Conservation (phyloP, 2,113 vertebrate species). For the Gyps fulvus region DNA sequence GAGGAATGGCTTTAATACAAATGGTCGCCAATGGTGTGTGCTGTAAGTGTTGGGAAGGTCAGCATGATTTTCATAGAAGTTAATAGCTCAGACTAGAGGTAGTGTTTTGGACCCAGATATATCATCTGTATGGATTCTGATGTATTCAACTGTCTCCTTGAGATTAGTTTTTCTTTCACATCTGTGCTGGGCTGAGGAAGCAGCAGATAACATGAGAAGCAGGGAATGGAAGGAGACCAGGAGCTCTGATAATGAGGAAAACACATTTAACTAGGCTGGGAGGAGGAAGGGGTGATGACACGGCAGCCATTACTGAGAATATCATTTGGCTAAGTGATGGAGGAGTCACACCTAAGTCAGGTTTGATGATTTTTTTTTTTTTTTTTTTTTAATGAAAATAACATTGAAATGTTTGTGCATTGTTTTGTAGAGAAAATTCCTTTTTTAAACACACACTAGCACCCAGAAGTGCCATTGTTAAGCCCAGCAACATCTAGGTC, state of each 20-base stretch:
- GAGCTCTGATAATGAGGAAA: neutral
- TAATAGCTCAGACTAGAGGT: neutral
- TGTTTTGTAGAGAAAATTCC: neutral
- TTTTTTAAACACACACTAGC: neutral
- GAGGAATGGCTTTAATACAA: neutral
- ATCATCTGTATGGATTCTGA: accelerated
- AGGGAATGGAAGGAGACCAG: neutral
- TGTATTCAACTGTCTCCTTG: neutral
- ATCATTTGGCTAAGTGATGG: neutral
- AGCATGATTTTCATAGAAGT: neutral
- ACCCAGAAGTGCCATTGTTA: neutral
- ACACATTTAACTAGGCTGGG: neutral
- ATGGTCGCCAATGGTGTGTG: neutral
- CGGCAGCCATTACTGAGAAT: neutral
- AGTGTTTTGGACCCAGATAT: neutral
- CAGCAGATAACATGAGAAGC: neutral
- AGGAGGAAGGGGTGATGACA: neutral
- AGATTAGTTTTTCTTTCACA: neutral
- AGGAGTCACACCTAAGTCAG: neutral
- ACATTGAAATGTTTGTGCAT: neutral
- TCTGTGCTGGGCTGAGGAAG: neutral
- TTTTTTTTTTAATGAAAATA: neutral
- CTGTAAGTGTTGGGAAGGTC: neutral
- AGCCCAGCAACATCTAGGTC: neutral
- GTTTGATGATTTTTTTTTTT: neutral